Evolutionary conservation across 2,113 vertebrate species (phyloP).

Genomic region (Camelus bactrianus): DNA sequence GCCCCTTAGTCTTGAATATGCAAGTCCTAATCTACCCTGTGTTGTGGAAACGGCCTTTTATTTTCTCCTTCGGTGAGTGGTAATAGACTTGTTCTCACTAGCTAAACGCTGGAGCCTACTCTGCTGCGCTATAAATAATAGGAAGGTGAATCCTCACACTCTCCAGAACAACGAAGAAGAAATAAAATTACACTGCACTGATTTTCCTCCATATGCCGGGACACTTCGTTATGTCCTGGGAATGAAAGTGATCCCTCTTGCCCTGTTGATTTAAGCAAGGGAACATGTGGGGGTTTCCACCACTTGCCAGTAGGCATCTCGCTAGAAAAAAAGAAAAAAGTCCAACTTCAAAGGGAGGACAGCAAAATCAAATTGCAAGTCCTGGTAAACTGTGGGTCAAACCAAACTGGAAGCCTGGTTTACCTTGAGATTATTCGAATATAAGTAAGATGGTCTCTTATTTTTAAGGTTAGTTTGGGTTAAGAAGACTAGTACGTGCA

Average conservation of each 20-base stretch:
- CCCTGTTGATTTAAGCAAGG: not conserved
- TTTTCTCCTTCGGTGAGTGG: not conserved
- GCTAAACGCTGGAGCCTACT: not conserved
- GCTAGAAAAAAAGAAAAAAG: not conserved
- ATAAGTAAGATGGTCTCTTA: not conserved
- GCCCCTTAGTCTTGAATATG: not conserved
- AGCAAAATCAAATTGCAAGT: not conserved
- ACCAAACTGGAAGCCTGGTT: not conserved
- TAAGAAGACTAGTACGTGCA: not conserved
- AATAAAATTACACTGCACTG: not conserved
- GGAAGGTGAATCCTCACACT: not conserved
- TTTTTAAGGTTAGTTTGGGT: not conserved
- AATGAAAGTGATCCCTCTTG: not conserved
- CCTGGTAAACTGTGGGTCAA: not conserved
- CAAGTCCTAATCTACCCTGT: slow-evolving; percentile 27
- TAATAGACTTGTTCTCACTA: not conserved
- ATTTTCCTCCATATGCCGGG: not conserved
- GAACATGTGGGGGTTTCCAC: not conserved
- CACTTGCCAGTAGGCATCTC: not conserved
- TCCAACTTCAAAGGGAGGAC: not conserved
- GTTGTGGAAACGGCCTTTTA: not conserved
- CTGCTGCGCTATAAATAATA: not conserved
- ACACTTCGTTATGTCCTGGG: not conserved
- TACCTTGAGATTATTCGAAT: not conserved
- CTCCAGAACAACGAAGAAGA: not conserved